Conservation (phyloP, 1,140 invertebrate species). For the Lethrus apterus region DNA sequence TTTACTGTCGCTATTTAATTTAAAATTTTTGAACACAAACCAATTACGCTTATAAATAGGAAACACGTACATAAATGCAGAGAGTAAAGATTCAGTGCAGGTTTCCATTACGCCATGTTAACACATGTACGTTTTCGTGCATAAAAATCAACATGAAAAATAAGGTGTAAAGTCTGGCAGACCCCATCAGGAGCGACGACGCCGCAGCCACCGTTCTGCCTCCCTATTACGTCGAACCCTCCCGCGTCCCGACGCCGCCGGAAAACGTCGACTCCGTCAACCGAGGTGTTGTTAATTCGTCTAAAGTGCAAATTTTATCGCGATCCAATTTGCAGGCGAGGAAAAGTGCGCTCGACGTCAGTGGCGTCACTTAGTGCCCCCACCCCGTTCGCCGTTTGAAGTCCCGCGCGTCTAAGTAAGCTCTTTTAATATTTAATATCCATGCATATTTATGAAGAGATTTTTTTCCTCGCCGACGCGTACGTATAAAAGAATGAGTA, state of each 20-base stretch:
- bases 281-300: slow-evolving; percentile 30
- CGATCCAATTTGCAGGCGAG: slow-evolving; percentile 24
- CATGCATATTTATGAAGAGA: slow-evolving; percentile 21
- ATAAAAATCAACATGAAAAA: neutral
- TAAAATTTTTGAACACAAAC: too few relatives aligned
- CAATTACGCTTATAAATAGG: too few relatives aligned
- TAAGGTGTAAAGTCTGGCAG: neutral
- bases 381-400: slow-evolving; percentile 10
- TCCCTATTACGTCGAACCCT: too few relatives aligned
- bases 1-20: too few relatives aligned
- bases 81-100: neutral
- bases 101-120: neutral
- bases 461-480: too few relatives aligned
- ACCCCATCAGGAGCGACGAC: neutral
- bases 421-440: slow-evolving; percentile 20
- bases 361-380: neutral
- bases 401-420: slow-evolving; percentile 7
- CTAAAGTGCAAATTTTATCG: slow-evolving; percentile 31
- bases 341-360: slow-evolving; percentile 3
- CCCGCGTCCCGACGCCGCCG: neutral
- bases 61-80: too few relatives aligned
- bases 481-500: too few relatives aligned
- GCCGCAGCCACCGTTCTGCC: too few relatives aligned
- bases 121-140: too few relatives aligned
- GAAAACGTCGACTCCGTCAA: slow-evolving; percentile 7